Evolutionary conservation across 2,113 vertebrate genomes (phyloP), one percentile per base, ranked within the genome.

Genomic region (Stegostoma tigrinum): DNA sequence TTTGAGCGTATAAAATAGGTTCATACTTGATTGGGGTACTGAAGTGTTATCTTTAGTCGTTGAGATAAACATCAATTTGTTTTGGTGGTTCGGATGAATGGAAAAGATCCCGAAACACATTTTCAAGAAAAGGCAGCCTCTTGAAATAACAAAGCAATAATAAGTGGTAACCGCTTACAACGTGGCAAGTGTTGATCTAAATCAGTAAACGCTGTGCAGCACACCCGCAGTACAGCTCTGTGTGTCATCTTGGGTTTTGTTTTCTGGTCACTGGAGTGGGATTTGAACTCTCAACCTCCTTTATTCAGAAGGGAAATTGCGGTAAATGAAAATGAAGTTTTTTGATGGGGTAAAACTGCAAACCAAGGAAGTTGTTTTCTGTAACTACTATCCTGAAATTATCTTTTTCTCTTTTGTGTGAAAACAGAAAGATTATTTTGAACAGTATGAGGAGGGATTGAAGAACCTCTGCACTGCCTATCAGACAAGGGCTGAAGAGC

Each of bases 381-480:
- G 7, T 91, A 38, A 67, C 38, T 93, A 52, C 52, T 90, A 61
- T 1, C 4, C 48, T 90, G 87, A 61, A 91, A 90, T 61, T 66
- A 17, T 89, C 34, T 61, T 10, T 17, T 91, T 64, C 64, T 91
- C 30, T 66, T 38, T 4, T 83, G 6, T n/a, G 64, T 23, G 1
- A 72, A 95, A 38, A 48, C 97, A 99, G 99, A 99, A 99, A 97
- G 99, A 99, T 68, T 99, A 99, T 97, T 99, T 99, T 97, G 99
- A 98, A 96, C 98, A 99, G 96, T 99, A 99, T 96, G 99, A 99
- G 96, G 97, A 98, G 2, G 99, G 99, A 17, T 97, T 99, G 48
- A 99, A 99, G 98, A 99, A 98, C 12, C 96, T 99, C 96, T 99
- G 99, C 96, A 98, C 99, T 97, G 99, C 99, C 0, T 99, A 99